Evolutionary conservation across 2,888 invertebrate species (phyloP).

Genomic region (Argyresthia goedartella): DNA sequence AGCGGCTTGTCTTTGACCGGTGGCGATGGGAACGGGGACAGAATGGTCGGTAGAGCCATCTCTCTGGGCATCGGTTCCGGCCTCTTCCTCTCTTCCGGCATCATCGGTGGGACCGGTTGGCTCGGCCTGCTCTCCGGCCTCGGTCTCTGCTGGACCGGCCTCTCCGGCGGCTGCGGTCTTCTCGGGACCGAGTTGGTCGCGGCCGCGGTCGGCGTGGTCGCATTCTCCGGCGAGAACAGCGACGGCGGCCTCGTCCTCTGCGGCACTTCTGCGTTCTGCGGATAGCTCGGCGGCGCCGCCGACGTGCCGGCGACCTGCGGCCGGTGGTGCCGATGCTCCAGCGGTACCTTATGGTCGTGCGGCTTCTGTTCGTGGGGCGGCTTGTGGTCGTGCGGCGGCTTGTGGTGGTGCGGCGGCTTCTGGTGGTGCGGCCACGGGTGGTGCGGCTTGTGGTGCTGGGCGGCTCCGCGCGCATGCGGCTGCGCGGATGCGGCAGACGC

Average conservation of each 20-base stretch:
- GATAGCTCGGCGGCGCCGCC: constrained; percentile 75
- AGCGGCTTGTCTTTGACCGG: constrained; percentile 36
- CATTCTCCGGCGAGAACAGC: constrained; percentile 76
- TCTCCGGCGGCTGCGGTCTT: too few species aligned
- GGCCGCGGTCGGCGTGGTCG: constrained; percentile 54
- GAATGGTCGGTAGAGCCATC: constrained; percentile 50
- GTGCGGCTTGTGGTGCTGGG: constrained; percentile 24
- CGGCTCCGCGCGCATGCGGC: too few species aligned
- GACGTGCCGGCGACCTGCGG: constrained; percentile 50
- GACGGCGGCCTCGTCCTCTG: constrained; percentile 69
- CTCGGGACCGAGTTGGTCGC: constrained; percentile 33
- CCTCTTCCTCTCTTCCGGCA: constrained; percentile 40
- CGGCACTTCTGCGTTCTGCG: constrained; percentile 60
- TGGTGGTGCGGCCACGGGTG: constrained; percentile 32
- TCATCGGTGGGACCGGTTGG: constrained; percentile 11
- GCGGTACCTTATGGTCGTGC: constrained; percentile 45
- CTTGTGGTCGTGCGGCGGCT: constrained; percentile 13
- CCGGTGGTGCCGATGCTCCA: constrained; percentile 19
- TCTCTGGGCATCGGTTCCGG: too few species aligned
- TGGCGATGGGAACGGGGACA: constrained; percentile 65
- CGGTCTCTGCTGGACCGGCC: constrained; percentile 22
- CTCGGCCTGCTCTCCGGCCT: constrained; percentile 22
- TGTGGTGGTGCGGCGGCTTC: constrained; percentile 39
- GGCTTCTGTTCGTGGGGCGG: constrained; percentile 47
- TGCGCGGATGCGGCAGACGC: constrained; percentile 20